Base-by-base conservation (phyloP, 2,888 invertebrate genomes). In the Apamea epomidion region DNA sequence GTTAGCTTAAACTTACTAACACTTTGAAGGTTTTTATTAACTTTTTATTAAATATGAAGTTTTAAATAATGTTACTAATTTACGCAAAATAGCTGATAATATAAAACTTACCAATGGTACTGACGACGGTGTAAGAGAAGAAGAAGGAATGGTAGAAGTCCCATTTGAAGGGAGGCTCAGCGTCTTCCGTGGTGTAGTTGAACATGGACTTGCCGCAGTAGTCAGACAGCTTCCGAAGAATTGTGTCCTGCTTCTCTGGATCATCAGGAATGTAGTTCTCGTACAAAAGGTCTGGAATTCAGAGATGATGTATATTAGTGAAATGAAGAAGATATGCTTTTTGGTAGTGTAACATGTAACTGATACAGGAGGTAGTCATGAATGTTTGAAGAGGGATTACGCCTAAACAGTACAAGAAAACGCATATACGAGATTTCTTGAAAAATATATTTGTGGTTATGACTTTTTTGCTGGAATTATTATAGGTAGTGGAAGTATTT, bases 101-200 rank as follows among this genome's bases (percentile, higher is more conserved):
- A 5, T 37, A 65, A 25, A 25, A 65, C 97, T 97, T 95, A 98
- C 98, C 99, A 89, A 99, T 98, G 12, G 99, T 99, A 92, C 99
- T 99, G 92, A 99, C 98, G 74, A 99, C 99, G 29, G 99, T 99
- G 90, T 99, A 98, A 8, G 99, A 98, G 94, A 99, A 99, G 96
- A 99, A 99, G 92, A 99, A 98, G 1, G 99, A 98, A 95, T 99
- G 99, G 94, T 99, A 99, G 94, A 98, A 99, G 91, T 98, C 98
- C 99, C 99, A 99, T 92, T 97, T 98, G 81, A 97, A 97, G 0
- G 97, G 97, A 14, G 97, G 96, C 60, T 98, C 98, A 16, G 95
- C 97, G 76, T 98, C 97, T 83, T 97, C 97, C 0, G 97, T 97
- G 3, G 97, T 97, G 91, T 98, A 97, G 91, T 97, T 97, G 89